A percentile compares a stretch with the other conserved stretches of the same genome.
Evolutionary conservation across 2,888 invertebrate genomes (phyloP).

Genomic region (Chymomyza caudatula): DNA sequence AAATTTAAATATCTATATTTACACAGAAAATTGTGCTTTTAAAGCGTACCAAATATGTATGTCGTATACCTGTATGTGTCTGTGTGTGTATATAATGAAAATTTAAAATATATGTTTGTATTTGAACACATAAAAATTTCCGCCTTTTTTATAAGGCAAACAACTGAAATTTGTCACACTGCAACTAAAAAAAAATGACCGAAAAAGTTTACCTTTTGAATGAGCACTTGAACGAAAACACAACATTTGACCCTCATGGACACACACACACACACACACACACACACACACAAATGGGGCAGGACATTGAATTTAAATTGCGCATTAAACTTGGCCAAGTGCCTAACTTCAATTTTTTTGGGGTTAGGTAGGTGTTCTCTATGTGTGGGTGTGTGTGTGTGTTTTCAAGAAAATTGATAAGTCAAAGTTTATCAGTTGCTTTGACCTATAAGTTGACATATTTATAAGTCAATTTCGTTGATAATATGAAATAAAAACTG

Average conservation of each 20-base stretch:
- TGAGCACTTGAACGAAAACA: conserved; percentile 48
- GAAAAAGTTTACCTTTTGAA: conserved; percentile 61
- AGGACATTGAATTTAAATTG: conserved; percentile 67
- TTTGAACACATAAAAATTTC: no score
- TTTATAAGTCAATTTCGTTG: conserved; percentile 23
- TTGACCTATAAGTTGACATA: conserved; percentile 34
- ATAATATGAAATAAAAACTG: background rate
- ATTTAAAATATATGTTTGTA: background rate
- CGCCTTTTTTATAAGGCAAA: background rate
- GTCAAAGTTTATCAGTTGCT: conserved; percentile 64
- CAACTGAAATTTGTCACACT: conserved; percentile 67
- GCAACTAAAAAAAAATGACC: conserved; percentile 16
- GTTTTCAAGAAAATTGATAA: conserved; percentile 60
- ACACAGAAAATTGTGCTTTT: conserved; percentile 46
- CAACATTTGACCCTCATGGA: conserved; percentile 9
- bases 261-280: background rate
- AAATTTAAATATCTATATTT: conserved; percentile 52
- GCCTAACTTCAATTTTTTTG: background rate
- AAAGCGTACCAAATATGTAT: conserved; percentile 24
- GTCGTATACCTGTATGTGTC: background rate
- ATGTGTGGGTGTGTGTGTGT: conserved; percentile 23
- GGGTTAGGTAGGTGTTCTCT: background rate
- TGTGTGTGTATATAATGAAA: background rate
- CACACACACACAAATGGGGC: conserved; percentile 12
- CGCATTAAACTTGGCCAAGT: conserved; percentile 55